Conservation (phyloP, 2,113 vertebrate genomes). For the Spermophilus dauricus region DNA sequence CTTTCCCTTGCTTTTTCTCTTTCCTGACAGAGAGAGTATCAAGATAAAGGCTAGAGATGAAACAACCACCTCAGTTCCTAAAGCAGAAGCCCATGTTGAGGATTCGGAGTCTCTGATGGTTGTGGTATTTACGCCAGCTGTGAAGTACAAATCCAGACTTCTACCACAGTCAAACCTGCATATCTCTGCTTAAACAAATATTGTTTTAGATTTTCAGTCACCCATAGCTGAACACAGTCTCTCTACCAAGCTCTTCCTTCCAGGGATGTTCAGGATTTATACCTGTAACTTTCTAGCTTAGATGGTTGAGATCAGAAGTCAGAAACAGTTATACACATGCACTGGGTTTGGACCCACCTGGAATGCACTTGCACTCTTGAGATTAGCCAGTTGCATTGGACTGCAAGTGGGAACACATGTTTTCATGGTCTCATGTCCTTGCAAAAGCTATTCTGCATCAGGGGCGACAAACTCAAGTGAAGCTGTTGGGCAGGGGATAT, state of each 20-base stretch:
- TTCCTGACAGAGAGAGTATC: background rate
- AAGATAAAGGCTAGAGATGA: background rate
- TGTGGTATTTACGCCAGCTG: background rate
- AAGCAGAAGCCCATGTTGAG: background rate
- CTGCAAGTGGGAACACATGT: background rate
- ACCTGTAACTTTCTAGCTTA: background rate
- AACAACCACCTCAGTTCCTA: background rate
- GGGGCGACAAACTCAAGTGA: background rate
- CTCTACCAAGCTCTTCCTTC: background rate
- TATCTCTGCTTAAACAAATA: background rate
- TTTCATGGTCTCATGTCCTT: background rate
- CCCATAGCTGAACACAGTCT: background rate
- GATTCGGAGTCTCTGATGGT: background rate
- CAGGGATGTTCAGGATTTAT: background rate
- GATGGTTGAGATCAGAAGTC: background rate
- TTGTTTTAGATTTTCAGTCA: background rate
- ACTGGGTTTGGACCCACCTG: background rate
- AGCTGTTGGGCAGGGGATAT: too few species aligned
- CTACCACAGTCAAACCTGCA: background rate
- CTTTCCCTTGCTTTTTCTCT: background rate
- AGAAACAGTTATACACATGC: background rate
- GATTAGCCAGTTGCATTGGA: background rate
- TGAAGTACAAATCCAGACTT: background rate
- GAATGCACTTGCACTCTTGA: background rate
- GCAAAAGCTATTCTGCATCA: background rate